phyloP scores from a whole-genome alignment of 2,888 invertebrate species.

The Ophion costatus region DNA sequence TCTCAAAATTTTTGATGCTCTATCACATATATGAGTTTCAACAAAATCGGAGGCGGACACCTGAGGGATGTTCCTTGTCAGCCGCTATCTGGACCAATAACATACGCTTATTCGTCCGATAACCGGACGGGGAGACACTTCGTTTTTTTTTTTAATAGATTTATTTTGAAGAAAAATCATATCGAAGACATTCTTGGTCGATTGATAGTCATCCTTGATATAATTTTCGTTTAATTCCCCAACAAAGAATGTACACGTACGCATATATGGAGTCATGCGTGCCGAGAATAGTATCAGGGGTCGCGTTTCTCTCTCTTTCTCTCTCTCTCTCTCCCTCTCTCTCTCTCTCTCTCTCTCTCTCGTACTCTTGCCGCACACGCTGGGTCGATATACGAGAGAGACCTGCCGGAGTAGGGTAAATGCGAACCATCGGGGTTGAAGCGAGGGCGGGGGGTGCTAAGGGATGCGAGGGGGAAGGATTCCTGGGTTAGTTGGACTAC shows the following conservation, averaged over 20 bases:
- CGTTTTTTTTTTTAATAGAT: neutral
- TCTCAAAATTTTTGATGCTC: too few relatives aligned
- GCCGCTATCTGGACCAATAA: too few relatives aligned
- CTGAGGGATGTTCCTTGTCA: too few relatives aligned
- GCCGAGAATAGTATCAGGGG: conserved; percentile 51
- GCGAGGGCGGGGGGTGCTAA: conserved; percentile 22
- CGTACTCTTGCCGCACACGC: conserved; percentile 41
- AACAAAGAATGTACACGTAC: neutral
- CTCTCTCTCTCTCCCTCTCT: conserved; percentile 13
- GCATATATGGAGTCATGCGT: conserved; percentile 7
- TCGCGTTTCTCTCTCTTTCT: conserved; percentile 21
- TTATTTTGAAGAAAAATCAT: neutral
- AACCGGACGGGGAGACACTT: too few relatives aligned
- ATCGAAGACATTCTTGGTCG: neutral
- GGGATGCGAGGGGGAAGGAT: conserved; percentile 32
- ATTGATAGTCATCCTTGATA: neutral
- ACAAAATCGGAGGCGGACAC: too few relatives aligned
- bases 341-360: conserved; percentile 38
- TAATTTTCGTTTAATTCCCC: conserved; percentile 8
- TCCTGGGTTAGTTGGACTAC: conserved; percentile 62
- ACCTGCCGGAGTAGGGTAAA: conserved; percentile 39
- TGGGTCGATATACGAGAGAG: conserved; percentile 68
- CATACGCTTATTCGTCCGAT: too few relatives aligned
- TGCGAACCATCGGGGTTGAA: conserved; percentile 51
- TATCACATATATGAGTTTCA: too few relatives aligned